Conservation (phyloP, 2,888 invertebrate species). For the Eugnorisma glareosa region DNA sequence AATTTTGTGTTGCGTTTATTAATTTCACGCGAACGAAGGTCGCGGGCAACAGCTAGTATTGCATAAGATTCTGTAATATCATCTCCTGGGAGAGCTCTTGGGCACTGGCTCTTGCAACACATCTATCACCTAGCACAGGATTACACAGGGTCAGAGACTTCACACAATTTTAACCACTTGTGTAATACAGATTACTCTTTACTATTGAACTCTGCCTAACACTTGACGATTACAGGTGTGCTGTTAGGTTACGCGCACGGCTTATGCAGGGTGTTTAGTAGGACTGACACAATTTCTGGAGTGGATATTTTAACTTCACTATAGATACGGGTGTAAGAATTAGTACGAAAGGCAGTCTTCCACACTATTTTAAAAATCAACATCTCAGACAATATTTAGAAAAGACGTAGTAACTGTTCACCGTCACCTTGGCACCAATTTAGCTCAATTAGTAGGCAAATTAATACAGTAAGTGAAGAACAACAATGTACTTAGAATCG, state of each 20-base stretch:
- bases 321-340: neutral
- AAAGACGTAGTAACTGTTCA: neutral
- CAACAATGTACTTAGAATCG: neutral
- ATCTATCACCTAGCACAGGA: too few species aligned
- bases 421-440: conserved; percentile 38
- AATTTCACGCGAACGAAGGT: too few species aligned
- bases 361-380: neutral
- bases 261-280: neutral
- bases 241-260: neutral
- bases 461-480: conserved; percentile 37
- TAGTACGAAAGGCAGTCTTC: neutral
- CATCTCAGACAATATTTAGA: neutral
- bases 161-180: too few species aligned
- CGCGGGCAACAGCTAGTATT: too few species aligned
- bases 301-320: neutral
- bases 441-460: conserved; percentile 41
- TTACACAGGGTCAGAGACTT: too few species aligned
- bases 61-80: too few species aligned
- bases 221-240: neutral
- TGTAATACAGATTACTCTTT: too few species aligned
- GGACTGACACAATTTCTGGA: neutral
- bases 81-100: too few species aligned
- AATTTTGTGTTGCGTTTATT: too few species aligned
- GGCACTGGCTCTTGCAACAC: too few species aligned
- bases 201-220: too few species aligned